Percentiles rank a stretch among this genome's conserved stretches.
These are phyloP conservation scores for Gyrodactylus bullatarudis DNA, from an alignment of 1,140 invertebrate genomes.

Conservation along the genomic window DNA sequence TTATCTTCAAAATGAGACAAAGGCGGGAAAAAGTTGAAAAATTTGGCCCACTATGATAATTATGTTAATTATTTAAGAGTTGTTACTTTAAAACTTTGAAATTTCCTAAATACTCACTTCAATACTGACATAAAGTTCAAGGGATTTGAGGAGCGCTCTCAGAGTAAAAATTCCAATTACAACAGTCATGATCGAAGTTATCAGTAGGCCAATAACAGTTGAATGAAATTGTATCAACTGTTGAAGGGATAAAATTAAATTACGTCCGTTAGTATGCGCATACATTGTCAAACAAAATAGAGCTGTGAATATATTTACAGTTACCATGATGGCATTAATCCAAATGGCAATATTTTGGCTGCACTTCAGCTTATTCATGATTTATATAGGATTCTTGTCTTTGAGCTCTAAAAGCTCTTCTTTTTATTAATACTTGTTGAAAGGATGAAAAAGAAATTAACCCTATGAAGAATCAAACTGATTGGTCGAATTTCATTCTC, in stretches of 20 bases:
- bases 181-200: background rate
- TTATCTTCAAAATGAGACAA: no score
- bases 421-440: no score
- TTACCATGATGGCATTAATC: background rate
- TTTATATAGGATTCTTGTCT: background rate
- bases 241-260: background rate
- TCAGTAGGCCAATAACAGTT: background rate
- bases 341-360: background rate
- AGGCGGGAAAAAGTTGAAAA: no score
- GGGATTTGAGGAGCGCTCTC: background rate
- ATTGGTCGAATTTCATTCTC: background rate
- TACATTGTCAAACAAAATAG: background rate
- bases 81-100: no score
- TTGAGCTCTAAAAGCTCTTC: no score
- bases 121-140: background rate
- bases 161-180: background rate
- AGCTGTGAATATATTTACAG: background rate
- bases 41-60: no score
- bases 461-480: background rate
- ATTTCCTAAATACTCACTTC: no score
- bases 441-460: background rate
- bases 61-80: no score
- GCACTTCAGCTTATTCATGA: background rate
- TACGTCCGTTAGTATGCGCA: background rate
- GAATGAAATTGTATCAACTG: background rate